phyloP scores from a whole-genome alignment of 2,113 vertebrate genomes.

The Platycercus adscitus region DNA sequence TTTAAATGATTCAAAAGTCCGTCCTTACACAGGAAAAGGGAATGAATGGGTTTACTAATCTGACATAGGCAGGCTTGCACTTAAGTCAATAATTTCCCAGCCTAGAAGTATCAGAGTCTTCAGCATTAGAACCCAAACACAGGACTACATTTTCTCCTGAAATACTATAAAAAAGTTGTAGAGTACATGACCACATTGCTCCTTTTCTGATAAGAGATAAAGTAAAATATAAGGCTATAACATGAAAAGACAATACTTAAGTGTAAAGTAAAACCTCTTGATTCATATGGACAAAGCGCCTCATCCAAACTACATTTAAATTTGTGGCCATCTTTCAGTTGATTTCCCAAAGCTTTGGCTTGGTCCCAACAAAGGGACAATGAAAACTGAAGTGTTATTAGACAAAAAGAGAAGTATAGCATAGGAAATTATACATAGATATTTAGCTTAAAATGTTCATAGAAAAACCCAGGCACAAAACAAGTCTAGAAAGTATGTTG shows the following conservation, averaged over 20 bases:
- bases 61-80: not conserved
- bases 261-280: not conserved
- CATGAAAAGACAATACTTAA: not conserved
- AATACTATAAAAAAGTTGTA: not conserved
- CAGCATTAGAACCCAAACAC: not conserved
- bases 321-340: not conserved
- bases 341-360: not conserved
- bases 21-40: not conserved
- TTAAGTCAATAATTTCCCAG: not conserved
- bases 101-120: accelerated
- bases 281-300: not conserved
- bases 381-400: not conserved
- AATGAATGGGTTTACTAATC: not conserved
- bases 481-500: not conserved
- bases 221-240: not conserved
- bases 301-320: not conserved
- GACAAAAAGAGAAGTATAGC: not conserved
- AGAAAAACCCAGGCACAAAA: not conserved
- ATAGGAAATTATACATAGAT: not conserved
- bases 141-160: not conserved
- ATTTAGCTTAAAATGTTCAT: not conserved
- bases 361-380: not conserved
- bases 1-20: not conserved
- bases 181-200: not conserved
- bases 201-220: not conserved